Evolutionary conservation across 1,140 invertebrate genomes (phyloP).

Genomic region (Diplogasteroides magnus): DNA sequence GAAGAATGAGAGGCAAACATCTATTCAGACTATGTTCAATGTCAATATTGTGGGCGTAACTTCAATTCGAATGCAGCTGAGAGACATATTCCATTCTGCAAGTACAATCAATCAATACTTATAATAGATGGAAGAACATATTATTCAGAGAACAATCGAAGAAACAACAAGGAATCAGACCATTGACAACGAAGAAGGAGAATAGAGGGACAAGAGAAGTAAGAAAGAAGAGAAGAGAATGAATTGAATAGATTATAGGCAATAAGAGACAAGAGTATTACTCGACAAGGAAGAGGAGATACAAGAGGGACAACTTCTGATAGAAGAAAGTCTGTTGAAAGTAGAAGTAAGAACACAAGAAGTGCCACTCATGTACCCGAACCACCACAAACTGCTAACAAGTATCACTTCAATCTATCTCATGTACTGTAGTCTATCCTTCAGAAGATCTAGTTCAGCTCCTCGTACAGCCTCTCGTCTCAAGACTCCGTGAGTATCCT

Average conservation of each 20-base stretch:
- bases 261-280: background rate
- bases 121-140: background rate
- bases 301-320: background rate
- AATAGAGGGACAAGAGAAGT: no score
- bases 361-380: background rate
- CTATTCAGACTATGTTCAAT: slow-evolving; percentile 75
- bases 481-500: slow-evolving; percentile 33
- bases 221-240: background rate
- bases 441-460: slow-evolving; percentile 24
- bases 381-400: background rate
- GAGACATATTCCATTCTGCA: slow-evolving; percentile 85
- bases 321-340: background rate
- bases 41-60: slow-evolving; percentile 79
- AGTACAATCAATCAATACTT: slow-evolving; percentile 1
- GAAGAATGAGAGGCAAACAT: background rate
- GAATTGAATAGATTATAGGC: background rate
- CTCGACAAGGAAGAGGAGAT: background rate
- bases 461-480: slow-evolving; percentile 20
- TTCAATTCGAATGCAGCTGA: slow-evolving; percentile 81
- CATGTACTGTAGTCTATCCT: background rate
- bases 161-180: background rate
- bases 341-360: background rate
- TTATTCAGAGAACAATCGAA: background rate
- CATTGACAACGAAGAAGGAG: no score
- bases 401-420: background rate